phyloP scores from a whole-genome alignment of 1,140 invertebrate species.

The Callitettix versicolor region DNA sequence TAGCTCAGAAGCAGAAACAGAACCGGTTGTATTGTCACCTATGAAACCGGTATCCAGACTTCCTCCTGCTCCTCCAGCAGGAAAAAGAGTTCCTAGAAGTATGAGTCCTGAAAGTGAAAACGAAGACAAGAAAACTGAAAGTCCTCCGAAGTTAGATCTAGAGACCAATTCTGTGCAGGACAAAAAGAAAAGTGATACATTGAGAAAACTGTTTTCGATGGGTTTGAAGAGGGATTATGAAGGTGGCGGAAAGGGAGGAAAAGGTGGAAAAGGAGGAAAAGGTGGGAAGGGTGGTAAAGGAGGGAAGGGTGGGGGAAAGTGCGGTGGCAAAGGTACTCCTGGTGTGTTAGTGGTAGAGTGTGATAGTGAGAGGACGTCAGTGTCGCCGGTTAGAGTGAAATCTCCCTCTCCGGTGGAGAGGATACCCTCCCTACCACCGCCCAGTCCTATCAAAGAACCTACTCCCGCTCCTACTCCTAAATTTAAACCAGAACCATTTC shows the following conservation, averaged over 20 bases:
- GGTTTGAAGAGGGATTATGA: slow-evolving; percentile 41
- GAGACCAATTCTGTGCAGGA: slow-evolving; percentile 47
- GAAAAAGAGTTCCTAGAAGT: slow-evolving; percentile 18
- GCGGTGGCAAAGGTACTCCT: slow-evolving; percentile 28
- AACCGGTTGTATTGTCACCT: slow-evolving; percentile 14
- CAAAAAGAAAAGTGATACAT: slow-evolving; percentile 58
- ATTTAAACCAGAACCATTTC: slow-evolving; percentile 2
- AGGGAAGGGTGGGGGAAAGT: slow-evolving; percentile 32
- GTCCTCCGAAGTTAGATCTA: slow-evolving; percentile 41
- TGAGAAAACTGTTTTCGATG: slow-evolving; percentile 50
- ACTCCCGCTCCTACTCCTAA: slow-evolving; percentile 2
- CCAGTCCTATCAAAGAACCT: slow-evolving; percentile 1
- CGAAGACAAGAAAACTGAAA: slow-evolving; percentile 30
- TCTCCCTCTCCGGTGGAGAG: slow-evolving; percentile 1
- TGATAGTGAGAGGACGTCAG: slow-evolving; percentile 32
- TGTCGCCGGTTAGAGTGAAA: slow-evolving; percentile 12
- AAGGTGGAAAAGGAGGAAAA: slow-evolving; percentile 45
- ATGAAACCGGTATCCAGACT: slow-evolving; percentile 22
- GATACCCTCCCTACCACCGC: slow-evolving; percentile 9
- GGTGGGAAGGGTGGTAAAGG: slow-evolving; percentile 40
- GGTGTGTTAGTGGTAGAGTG: slow-evolving; percentile 18
- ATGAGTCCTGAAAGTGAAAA: slow-evolving; percentile 19
- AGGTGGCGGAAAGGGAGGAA: slow-evolving; percentile 45
- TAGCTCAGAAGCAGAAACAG: slow-evolving; percentile 23
- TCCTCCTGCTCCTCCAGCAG: slow-evolving; percentile 16